Base-by-base conservation (phyloP, 2,888 invertebrate genomes). In the Orthosia cruda region DNA sequence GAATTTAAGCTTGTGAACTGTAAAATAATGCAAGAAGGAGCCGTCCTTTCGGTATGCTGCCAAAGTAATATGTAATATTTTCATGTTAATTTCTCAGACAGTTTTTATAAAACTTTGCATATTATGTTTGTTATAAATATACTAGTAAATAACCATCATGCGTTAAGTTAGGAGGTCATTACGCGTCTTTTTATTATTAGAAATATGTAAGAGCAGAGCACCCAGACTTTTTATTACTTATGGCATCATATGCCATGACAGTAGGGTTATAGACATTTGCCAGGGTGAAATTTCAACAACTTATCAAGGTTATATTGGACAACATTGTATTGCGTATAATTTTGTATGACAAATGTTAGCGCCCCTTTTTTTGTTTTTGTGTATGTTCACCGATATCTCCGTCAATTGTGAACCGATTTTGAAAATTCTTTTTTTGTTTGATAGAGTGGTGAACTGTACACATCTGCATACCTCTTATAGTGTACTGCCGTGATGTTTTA, bases 251-350 rank as follows among this genome's bases (percentile, higher is more conserved):
- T 66, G 54, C 65, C 55, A 58, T 62, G 54, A 68, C 40, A 54
- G 45, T n/a, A 23, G 16, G 69, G 54, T 55, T 20, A 52, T 23
- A 59, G 65, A 49, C 13, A 59, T 69, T 62, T 18, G 49, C 54
- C 40, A 55, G 57, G 57, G 20, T 54, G 32, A 58, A 59, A 52
- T 65, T 68, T 62, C 65, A 66, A 83, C 15, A 52, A 69, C 68
- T n/a, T 83, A n/a, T 57, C 68, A 80, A 82, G 71, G 68, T 80
- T 59, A 65, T 26, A 50, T 63, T 69, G 49, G 54, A 55, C 12
- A 58, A 72, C 18, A 54, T 65, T 77, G n/a, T 45, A 54, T 52
- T 67, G 50, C 50, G 20, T 64, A 64, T 45, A 57, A 59, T 66
- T 66, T 63, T 20, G 47, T 23, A 59, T 16, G 20, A 57, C 23